These are phyloP conservation scores for Amblyopsis hoosieri DNA, from an alignment of 2,797 vertebrate species.

Conservation along the genomic window DNA sequence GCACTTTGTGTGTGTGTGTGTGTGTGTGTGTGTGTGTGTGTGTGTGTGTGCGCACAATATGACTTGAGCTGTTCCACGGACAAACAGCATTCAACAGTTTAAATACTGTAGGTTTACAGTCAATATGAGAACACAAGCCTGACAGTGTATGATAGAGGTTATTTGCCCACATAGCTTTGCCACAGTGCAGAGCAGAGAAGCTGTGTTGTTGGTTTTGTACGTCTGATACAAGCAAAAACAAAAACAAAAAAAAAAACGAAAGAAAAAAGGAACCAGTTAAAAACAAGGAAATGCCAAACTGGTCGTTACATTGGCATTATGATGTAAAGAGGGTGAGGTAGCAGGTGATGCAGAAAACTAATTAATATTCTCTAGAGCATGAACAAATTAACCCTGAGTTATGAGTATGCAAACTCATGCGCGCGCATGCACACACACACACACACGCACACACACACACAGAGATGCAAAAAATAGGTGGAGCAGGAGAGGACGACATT, in stretches of 20 bases:
- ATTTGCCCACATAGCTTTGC: too few relatives aligned
- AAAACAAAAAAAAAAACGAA: too few relatives aligned
- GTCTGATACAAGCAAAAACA: too few relatives aligned
- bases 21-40: constrained; percentile 20
- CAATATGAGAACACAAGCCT: constrained; percentile 3
- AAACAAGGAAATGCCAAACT: constrained; percentile 38
- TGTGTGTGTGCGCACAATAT: constrained; percentile 10
- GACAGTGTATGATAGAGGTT: too few relatives aligned
- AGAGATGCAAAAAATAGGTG: constrained; percentile 48
- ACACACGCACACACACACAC: constrained; percentile 9
- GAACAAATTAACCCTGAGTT: constrained; percentile 77
- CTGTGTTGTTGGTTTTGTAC: neutral
- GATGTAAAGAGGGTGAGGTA: constrained; percentile 46
- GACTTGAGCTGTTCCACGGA: constrained; percentile 15
- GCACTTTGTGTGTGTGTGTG: constrained; percentile 7
- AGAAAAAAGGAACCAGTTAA: constrained; percentile 26
- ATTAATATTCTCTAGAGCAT: constrained; percentile 74
- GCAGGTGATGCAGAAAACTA: constrained; percentile 72
- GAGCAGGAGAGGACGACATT: constrained; percentile 66
- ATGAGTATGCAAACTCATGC: constrained; percentile 62
- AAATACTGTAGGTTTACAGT: constrained; percentile 42
- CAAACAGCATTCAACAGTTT: constrained; percentile 12
- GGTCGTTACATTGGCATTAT: constrained; percentile 59
- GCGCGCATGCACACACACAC: constrained; percentile 1
- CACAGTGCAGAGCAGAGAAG: neutral